Conservation (phyloP, 2,888 invertebrate genomes). For the Rhamnusium bicolor region DNA sequence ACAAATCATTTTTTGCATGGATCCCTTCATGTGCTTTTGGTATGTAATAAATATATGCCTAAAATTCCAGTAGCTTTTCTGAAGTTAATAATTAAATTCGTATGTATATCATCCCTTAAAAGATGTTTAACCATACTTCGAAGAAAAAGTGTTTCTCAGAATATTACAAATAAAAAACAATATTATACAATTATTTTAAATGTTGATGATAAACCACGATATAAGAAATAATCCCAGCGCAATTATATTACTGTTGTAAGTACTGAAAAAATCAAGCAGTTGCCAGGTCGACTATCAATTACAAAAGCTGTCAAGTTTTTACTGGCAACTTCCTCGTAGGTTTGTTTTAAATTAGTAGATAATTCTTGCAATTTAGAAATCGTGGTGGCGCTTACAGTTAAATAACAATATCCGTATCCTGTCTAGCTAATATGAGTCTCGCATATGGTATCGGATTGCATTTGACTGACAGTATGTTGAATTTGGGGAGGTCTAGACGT, state of each 20-base stretch:
- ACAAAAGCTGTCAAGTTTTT: constrained; percentile 30
- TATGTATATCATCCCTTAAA: too few relatives aligned
- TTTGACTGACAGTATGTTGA: constrained; percentile 24
- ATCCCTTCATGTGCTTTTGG: too few relatives aligned
- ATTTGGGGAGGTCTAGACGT: constrained; percentile 44
- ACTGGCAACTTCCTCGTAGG: constrained; percentile 45
- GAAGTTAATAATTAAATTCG: too few relatives aligned
- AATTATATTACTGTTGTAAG: not conserved
- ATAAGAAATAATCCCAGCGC: not conserved
- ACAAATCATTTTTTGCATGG: too few relatives aligned
- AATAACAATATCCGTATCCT: constrained; percentile 53
- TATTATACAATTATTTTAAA: not conserved
- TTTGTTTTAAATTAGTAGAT: constrained; percentile 52
- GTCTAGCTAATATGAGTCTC: constrained; percentile 35
- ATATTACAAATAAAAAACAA: too few relatives aligned
- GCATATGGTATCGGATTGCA: constrained; percentile 41
- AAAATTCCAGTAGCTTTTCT: too few relatives aligned
- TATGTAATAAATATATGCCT: too few relatives aligned
- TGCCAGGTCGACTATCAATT: constrained; percentile 25
- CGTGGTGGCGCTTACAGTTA: constrained; percentile 47
- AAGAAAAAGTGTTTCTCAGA: too few relatives aligned
- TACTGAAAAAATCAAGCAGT: not conserved
- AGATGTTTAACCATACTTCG: too few relatives aligned
- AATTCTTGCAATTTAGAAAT: constrained; percentile 42
- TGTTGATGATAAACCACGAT: not conserved